phyloP scores from a whole-genome alignment of 2,797 vertebrate genomes.

The Labeo calbasu region DNA sequence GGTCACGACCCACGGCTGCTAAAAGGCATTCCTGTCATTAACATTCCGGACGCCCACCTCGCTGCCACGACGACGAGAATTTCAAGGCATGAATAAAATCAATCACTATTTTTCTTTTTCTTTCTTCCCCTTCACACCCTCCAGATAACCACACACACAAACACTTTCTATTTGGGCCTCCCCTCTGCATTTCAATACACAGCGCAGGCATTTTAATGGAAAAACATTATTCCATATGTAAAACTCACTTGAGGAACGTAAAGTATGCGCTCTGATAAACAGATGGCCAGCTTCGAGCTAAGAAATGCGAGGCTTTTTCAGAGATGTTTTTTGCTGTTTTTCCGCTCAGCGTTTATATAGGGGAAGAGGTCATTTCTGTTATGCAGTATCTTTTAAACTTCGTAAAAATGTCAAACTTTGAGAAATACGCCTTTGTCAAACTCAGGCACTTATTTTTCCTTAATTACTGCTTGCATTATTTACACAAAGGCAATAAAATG shows the following conservation, averaged over 20 bases:
- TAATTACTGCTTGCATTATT: neutral
- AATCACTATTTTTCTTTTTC: conserved; percentile 58
- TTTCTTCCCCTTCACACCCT: conserved; percentile 21
- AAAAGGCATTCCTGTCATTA: conserved; percentile 69
- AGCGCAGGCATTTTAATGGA: conserved; percentile 44
- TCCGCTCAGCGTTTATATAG: neutral
- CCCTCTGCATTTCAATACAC: conserved; percentile 36
- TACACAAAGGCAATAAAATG: neutral
- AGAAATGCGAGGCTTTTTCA: neutral
- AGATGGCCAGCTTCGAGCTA: conserved; percentile 32
- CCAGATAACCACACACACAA: conserved; percentile 35
- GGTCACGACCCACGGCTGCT: conserved; percentile 71
- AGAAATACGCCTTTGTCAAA: neutral
- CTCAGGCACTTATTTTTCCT: neutral
- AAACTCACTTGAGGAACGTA: conserved; percentile 16
- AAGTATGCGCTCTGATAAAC: conserved; percentile 20
- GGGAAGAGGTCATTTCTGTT: neutral
- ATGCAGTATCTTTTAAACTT: conserved; percentile 12
- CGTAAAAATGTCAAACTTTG: neutral
- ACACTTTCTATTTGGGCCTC: conserved; percentile 29
- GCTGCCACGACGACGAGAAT: conserved; percentile 61
- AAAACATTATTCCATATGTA: conserved; percentile 52
- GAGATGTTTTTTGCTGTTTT: neutral
- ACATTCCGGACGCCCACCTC: conserved; percentile 65
- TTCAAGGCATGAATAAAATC: conserved; percentile 67